Evolutionary conservation across 2,797 vertebrate genomes (phyloP).

Genomic region (Argya squamiceps): DNA sequence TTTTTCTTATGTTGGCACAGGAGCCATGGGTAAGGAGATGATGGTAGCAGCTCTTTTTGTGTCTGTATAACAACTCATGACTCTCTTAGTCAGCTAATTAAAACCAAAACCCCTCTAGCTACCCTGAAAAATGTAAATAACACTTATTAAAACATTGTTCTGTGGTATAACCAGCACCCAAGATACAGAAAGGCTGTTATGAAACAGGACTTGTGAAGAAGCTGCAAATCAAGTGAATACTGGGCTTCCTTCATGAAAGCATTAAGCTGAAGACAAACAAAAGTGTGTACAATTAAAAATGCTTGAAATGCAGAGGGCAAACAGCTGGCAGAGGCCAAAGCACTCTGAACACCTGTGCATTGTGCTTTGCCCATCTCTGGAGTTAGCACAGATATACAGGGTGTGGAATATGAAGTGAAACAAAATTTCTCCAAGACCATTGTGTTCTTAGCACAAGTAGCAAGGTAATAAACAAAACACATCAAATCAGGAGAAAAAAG

Average conservation of each 20-base stretch:
- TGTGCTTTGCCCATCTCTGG: not conserved
- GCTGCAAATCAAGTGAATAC: not conserved
- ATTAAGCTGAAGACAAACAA: not conserved
- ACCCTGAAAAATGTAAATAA: conserved; percentile 44
- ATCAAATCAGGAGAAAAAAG: not conserved
- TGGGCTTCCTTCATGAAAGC: conserved; percentile 12
- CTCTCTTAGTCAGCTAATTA: conserved; percentile 47
- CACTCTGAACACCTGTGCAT: not conserved
- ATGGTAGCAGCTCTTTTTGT: not conserved
- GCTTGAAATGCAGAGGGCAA: conserved; percentile 12
- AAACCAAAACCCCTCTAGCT: conserved; percentile 50
- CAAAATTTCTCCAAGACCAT: not conserved
- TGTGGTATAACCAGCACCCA: conserved; percentile 17
- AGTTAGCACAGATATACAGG: not conserved
- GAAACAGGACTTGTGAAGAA: not conserved
- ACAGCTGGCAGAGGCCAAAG: not conserved
- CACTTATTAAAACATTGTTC: conserved; percentile 33
- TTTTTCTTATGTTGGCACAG: not conserved
- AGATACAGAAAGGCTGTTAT: conserved; percentile 7
- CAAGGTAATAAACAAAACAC: not conserved
- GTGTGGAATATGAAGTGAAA: not conserved
- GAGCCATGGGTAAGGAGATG: not conserved
- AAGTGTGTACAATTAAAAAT: conserved; percentile 18
- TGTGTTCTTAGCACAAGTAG: conserved; percentile 10
- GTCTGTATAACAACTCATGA: not conserved